Conservation (phyloP, 2,888 invertebrate species). For the Sipunculus nudus region DNA sequence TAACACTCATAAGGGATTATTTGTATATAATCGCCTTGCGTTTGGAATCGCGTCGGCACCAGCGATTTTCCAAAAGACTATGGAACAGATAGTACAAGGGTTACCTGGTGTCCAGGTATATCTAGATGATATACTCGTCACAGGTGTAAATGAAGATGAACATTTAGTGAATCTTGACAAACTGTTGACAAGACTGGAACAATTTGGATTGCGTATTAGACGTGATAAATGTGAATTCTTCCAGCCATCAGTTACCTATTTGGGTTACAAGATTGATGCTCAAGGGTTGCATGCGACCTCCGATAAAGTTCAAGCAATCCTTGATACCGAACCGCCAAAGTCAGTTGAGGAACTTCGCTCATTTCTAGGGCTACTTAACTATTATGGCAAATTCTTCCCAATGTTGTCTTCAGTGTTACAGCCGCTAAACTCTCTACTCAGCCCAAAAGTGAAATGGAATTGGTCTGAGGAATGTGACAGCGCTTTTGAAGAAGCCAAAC, state of each 20-base stretch:
- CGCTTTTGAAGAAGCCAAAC: conserved; percentile 3
- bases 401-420: neutral
- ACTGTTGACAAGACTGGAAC: neutral
- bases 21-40: neutral
- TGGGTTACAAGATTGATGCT: neutral
- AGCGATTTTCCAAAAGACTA: neutral
- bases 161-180: conserved; percentile 1
- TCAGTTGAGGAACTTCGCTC: neutral
- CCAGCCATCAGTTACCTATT: neutral
- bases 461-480: neutral
- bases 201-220: neutral
- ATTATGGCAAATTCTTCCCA: neutral
- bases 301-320: neutral
- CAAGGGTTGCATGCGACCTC: neutral
- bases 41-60: neutral
- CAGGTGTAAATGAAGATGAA: neutral
- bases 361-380: neutral
- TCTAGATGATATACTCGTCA: conserved; percentile 1
- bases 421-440: neutral
- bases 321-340: neutral
- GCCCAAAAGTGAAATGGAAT: neutral
- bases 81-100: neutral
- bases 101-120: neutral
- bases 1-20: neutral
- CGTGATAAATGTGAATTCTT: neutral